A percentile compares a stretch with the other conserved stretches of the same genome.
phyloP scores from a whole-genome alignment of 2,888 invertebrate genomes.

The Amphipoea lucens region DNA sequence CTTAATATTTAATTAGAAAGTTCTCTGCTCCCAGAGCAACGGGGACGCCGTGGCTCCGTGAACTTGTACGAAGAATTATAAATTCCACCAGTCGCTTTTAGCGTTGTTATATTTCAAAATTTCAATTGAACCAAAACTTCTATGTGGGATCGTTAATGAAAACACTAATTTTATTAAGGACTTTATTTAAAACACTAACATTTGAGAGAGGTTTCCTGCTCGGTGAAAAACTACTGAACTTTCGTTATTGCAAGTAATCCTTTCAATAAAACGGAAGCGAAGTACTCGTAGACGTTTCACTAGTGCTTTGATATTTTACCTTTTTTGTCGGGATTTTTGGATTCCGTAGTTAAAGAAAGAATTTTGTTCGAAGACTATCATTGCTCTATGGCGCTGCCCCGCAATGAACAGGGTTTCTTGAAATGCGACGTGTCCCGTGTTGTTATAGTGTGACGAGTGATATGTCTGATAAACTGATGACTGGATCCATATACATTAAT shows the following conservation, averaged over 20 bases:
- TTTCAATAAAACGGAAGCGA: slow-evolving; percentile 14
- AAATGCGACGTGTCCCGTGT: neutral
- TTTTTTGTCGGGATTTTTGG: neutral
- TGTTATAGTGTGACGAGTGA: neutral
- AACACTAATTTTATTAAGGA: slow-evolving; percentile 58
- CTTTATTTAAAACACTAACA: slow-evolving; percentile 48
- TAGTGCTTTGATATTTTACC: slow-evolving; percentile 13
- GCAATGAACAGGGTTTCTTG: neutral
- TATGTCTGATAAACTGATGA: too few relatives aligned
- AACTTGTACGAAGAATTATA: slow-evolving; percentile 80
- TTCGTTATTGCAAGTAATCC: slow-evolving; percentile 11
- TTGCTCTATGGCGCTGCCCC: neutral
- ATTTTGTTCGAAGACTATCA: neutral
- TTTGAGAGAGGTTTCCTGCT: slow-evolving; percentile 25
- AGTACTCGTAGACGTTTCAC: slow-evolving; percentile 4
- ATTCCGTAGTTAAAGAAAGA: neutral
- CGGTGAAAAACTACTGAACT: slow-evolving; percentile 2
- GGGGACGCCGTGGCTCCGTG: slow-evolving; percentile 71
- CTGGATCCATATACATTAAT: too few relatives aligned
- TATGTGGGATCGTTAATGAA: slow-evolving; percentile 56
- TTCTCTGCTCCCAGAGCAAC: slow-evolving; percentile 73
- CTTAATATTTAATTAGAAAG: slow-evolving; percentile 86
- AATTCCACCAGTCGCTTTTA: slow-evolving; percentile 77
- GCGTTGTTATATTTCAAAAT: slow-evolving; percentile 78
- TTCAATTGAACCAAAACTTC: slow-evolving; percentile 67